Base-by-base conservation (phyloP, 2,797 vertebrate species). In the Lepilemur ruficaudatus region DNA sequence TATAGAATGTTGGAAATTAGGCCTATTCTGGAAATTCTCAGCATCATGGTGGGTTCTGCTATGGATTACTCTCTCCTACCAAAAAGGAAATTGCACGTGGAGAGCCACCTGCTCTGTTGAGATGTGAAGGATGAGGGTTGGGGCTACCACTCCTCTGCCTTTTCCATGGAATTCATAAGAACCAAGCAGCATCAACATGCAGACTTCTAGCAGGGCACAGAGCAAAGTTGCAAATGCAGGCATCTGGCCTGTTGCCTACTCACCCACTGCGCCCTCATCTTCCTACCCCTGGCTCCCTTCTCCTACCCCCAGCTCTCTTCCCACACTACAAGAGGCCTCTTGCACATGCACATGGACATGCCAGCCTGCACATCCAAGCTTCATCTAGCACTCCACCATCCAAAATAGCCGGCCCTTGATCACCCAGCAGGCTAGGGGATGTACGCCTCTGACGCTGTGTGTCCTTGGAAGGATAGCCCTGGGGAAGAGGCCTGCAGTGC, bases 1-100 rank as follows among this genome's bases (percentile, higher is more conserved):
- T 59, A 75, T 52, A 88, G 25, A 84, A 69, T 80, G 46, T 92
- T 92, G 73, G 38, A 75, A 92, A 78, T 94, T 88, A 94, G 22
- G 9, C 7, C 52, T 76, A 13, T 85, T 93, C 55, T 78, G 30
- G 72, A 76, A 89, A 89, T 72, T 85, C 38, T 52, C 30, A 80
- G 46, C 41, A 79, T 94, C 32, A 55, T 75, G 30, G 30, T 93
- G 41, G n/a, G 72, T 91, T 86, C 43, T 69, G 12, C 50, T 78
- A 28, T 86, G 25, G 8, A 94, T 91, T 86, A 50, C 4, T 69
- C 18, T 91, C 23, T 82, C n/a, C 35, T 79, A 65, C 41, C 63
- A 70, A 73, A 97, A 92, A 91, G 14, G 25, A 80, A 85, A 93
- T 92, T 92, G 41, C 38, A 18, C 41, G 48, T 93, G 67, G 4